Evolutionary conservation across 2,113 vertebrate genomes (phyloP), one percentile per base, ranked within the genome.

Genomic region (Pycnonotus jocosus): DNA sequence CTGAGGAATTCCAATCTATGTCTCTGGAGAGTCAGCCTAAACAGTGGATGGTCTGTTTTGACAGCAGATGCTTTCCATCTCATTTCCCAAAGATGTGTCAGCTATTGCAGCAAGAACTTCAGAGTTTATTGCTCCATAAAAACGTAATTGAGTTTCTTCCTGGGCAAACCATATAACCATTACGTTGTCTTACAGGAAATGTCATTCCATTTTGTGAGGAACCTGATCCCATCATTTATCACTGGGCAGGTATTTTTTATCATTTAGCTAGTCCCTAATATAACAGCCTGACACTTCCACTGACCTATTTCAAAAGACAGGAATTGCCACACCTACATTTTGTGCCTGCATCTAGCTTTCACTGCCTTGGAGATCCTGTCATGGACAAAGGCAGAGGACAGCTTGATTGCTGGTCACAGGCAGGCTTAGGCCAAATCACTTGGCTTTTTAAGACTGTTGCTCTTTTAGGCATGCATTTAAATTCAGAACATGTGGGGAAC

Each of bases 121-220:
- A 35, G 81, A 88, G 53, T 88, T 90, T 88, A 91, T 94, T 94
- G 74, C 70, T 72, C n/a, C 66, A 62, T 91, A 88, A 88, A 96
- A 85, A 76, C 10, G 54, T 72, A 85, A 88, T 65, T 88, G 74
- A 65, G 15, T 69, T 91, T 91, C 81, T 94, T 92, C 61, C 78
- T 87, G 48, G 37, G 54, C 77, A 19, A 90, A 57, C 31, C 30
- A 30, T 62, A 37, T 69, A 86, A 40, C 60, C 30, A 71, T 66
- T 33, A 81, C 6, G 3, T 78, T 81, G 27, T 76, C 72, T 91
- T 81, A 61, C 40, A 76, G 69, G 85, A 90, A 90, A 87, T 37
- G 40, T 68, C 33, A 37, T 81, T 76, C 40, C 31, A 15, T 82
- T 90, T 57, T 65, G 69, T 40, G 45, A 96, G 78, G 53, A 92